phyloP scores from a whole-genome alignment of 2,113 vertebrate species.

The Gambusia holbrooki region DNA sequence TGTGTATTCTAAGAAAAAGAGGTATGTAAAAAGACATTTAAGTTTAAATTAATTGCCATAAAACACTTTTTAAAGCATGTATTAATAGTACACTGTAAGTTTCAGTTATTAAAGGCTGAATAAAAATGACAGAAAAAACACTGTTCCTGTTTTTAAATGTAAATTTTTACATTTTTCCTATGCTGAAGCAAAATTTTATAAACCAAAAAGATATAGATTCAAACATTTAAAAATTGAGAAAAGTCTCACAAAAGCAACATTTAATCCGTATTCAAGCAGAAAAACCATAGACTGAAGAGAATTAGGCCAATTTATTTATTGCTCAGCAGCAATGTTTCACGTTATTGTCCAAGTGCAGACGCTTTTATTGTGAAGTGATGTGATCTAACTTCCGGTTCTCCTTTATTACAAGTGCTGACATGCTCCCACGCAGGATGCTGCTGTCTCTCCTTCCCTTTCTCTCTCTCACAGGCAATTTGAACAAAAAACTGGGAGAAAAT shows the following conservation, averaged over 20 bases:
- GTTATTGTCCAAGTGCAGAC: neutral
- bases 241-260: no score
- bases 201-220: no score
- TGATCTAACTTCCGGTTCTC: conserved; percentile 5
- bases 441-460: neutral
- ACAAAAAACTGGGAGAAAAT: neutral
- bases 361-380: conserved; percentile 53
- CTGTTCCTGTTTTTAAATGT: no score
- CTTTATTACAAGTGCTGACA: conserved; percentile 76
- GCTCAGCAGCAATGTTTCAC: neutral
- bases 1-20: neutral
- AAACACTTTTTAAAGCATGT: neutral
- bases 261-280: neutral
- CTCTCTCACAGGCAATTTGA: no score
- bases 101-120: neutral
- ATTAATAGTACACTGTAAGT: no score
- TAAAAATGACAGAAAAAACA: neutral
- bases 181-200: no score
- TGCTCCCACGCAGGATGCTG: conserved; percentile 51
- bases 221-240: no score
- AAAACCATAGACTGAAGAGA: no score
- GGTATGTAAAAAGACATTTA: neutral
- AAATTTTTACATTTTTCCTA: no score
- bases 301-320: no score
- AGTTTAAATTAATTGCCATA: neutral